Conservation (phyloP, 2,888 invertebrate genomes). For the Bedellia somnulentella region DNA sequence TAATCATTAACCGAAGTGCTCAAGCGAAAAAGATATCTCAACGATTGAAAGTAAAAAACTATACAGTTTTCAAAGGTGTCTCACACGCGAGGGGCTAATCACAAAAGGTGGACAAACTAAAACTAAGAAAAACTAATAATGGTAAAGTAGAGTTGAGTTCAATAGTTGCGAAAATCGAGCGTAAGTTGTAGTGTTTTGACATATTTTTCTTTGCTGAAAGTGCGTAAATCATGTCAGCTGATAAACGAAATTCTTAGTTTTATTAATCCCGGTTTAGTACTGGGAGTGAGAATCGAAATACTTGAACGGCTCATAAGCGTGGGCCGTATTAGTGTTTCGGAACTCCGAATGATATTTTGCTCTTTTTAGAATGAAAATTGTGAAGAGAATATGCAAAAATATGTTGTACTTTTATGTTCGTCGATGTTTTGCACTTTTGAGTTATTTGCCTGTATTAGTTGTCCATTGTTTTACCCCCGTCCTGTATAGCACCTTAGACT, state of each 20-base stretch:
- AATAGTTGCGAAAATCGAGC: conserved; percentile 59
- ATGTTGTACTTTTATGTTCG: too few relatives aligned
- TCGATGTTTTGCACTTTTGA: too few relatives aligned
- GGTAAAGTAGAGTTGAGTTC: conserved; percentile 49
- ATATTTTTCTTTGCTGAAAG: conserved; percentile 64
- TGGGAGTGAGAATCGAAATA: conserved; percentile 34
- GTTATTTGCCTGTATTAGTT: too few relatives aligned
- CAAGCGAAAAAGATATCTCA: too few relatives aligned
- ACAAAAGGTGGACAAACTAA: conserved; percentile 51
- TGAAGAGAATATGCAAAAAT: conserved; percentile 41
- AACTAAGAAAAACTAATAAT: conserved; percentile 38
- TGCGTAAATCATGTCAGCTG: conserved; percentile 64
- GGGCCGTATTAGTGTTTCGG: conserved; percentile 42
- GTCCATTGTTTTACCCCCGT: too few relatives aligned
- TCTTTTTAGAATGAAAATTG: too few relatives aligned
- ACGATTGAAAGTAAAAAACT: too few relatives aligned
- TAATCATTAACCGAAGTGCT: background rate
- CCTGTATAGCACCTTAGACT: too few relatives aligned
- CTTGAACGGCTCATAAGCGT: conserved; percentile 37
- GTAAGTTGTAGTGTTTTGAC: conserved; percentile 60
- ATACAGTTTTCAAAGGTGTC: too few relatives aligned
- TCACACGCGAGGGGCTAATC: too few relatives aligned
- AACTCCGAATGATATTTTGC: too few relatives aligned
- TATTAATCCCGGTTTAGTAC: too few relatives aligned
- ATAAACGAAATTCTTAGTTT: conserved; percentile 40